Evolutionary conservation across 2,113 vertebrate genomes (phyloP), one percentile per base, ranked within the genome.

Genomic region (Catharus fuscescens): DNA sequence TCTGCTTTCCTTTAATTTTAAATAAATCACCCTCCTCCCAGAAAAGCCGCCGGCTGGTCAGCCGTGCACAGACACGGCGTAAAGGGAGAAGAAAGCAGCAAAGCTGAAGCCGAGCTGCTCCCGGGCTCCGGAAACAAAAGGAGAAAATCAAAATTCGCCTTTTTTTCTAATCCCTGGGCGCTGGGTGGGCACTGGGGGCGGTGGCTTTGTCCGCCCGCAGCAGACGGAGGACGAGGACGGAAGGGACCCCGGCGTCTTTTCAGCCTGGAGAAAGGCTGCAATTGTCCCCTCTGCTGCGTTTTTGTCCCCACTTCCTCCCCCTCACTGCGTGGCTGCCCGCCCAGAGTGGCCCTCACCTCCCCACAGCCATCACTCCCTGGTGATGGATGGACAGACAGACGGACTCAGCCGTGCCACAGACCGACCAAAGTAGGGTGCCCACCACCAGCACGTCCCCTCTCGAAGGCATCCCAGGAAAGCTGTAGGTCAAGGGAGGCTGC

Each of bases 1-100:
- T 96, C 85, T 88, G 92, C 94, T 95, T 96, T 61, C 85, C 82
- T 93, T 93, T 88, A 77, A 86, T 96, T 96, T 92, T 90, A 84
- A 96, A 95, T 90, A 88, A 94, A 96, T 86, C 85, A 94, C 13
- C 66, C 93, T 88, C 85, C 72, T 86, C 72, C 72, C 8, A 13
- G 91, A 84, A 80, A 79, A 80, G 92, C 88, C 6, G 20, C 76
- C 4, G 50, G 83, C 70, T 66, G 52, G 72, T 97, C 90, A 96
- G 93, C 90, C 56, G 36, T 66, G 82, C 82, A 50, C 71, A 79
- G 88, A 45, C 88, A 61, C 8, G 2, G 80, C 34, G 23, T 64
- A 67, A 48, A 90, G 80, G 52, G 71, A 94, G 85, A 65, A 83
- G 81, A 78, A 85, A 90, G 84, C 80, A 90, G 90, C 69, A 80